Conservation (phyloP, 2,797 vertebrate species). For the Platalea minor region DNA sequence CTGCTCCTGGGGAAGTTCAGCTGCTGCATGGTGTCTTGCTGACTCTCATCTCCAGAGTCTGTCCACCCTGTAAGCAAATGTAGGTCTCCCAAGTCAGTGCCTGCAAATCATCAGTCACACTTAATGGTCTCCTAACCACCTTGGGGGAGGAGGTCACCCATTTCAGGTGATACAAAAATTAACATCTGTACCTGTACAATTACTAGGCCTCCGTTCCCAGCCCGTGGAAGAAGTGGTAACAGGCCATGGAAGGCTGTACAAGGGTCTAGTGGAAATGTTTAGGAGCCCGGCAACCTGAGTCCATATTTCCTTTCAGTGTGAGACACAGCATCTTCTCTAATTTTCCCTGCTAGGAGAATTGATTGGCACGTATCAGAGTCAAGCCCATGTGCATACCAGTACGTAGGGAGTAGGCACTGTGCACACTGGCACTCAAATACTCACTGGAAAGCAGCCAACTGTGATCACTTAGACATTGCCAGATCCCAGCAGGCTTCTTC, state of each 20-base stretch:
- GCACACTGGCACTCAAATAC: not conserved
- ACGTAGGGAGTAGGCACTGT: accelerated
- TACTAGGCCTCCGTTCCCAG: not conserved
- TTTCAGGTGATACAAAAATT: not conserved
- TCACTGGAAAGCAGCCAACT: not conserved
- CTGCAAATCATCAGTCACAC: not conserved
- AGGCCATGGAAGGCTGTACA: not conserved
- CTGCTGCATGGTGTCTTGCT: not conserved
- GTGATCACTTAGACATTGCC: not conserved
- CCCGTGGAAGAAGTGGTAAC: not conserved
- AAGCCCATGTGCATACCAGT: not conserved
- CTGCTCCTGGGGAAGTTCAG: not conserved
- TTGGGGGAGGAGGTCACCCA: not conserved
- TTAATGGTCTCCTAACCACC: not conserved
- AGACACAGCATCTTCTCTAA: not conserved
- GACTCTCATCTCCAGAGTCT: not conserved
- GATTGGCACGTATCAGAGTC: not conserved
- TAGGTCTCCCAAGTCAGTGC: not conserved
- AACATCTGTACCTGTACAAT: not conserved
- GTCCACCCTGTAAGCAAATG: not conserved
- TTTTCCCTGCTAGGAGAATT: not conserved
- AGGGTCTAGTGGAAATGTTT: not conserved
- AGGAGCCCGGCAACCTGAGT: not conserved
- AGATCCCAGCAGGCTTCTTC: not conserved
- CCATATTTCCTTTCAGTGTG: not conserved